Evolutionary conservation across 2,888 invertebrate genomes (phyloP), one percentile per base, ranked within the genome.

Genomic region (Helobdella robusta): DNA sequence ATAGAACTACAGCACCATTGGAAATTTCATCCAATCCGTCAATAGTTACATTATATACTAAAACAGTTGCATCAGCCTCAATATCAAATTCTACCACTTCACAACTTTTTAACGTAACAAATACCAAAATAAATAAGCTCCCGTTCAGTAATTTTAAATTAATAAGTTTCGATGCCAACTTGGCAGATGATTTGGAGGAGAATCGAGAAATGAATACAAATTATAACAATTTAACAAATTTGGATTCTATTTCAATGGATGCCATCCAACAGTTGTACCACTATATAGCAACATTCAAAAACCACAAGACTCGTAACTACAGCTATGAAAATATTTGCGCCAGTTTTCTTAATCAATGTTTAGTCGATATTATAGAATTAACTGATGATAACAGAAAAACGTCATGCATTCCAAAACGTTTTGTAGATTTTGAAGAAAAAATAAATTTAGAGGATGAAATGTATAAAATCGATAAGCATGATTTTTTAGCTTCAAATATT

Each of bases 281-380:
- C 15, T 36, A 30, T 3, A 60, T 68, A 25, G 36, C 48, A 1
- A 62, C 52, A 11, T 54, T 66, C 25, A 46, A 65, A 18, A 64
- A 60, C 28, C 54, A 56, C 23, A 46, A 65, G 35, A 56, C 46
- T 15, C 48, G 15, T 11, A 25, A 28, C 15, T 67, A 71, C 40
- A 44, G 20, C 32, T 71, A 68, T 50, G 28, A 36, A 4, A 67
- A 70, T 62, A 56, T 73, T 8, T 74, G 74, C 67, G 73, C 73
- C 2, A 68, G 50, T 36, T 62, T 70, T 3, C 40, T 60, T 36
- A 56, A 58, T 20, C 34, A 48, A 15, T 74, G 74, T 66, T 68
- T 71, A 0, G 68, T 73, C 2, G 71, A 72, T 35, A 71, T 73
- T 2, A 66, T 61, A 6, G 65, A 70, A 20, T 40, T 68, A 5